These are phyloP conservation scores for Eubucco bourcierii DNA, from an alignment of 2,113 vertebrate species.

Conservation along the genomic window DNA sequence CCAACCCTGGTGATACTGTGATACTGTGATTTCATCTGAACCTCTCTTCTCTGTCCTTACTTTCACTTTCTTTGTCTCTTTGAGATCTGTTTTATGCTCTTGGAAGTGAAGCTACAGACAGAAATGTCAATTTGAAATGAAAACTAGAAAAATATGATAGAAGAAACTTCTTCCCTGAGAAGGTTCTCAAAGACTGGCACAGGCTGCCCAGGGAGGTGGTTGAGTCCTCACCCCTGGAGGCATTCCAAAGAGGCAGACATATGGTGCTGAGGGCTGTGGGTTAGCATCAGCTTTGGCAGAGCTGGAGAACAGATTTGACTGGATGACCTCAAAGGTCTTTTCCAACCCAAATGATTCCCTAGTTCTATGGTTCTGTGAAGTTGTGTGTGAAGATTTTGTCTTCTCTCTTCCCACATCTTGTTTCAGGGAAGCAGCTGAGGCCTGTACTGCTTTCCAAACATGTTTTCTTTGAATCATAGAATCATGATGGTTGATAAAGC, in stretches of 20 bases:
- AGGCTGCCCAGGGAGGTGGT: too few species aligned
- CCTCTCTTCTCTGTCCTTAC: not conserved
- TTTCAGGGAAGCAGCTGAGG: not conserved
- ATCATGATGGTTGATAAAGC: too few species aligned
- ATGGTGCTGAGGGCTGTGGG: too few species aligned
- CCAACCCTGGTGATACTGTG: too few species aligned
- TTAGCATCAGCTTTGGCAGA: too few species aligned
- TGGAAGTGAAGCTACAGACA: not conserved
- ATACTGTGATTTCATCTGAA: not conserved
- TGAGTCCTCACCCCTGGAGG: too few species aligned
- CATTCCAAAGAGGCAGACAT: too few species aligned
- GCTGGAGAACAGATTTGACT: too few species aligned
- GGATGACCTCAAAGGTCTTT: too few species aligned
- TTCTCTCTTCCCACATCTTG: not conserved
- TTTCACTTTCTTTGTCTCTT: not conserved
- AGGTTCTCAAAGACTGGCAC: too few species aligned
- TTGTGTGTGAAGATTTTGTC: not conserved
- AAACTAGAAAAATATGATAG: not conserved
- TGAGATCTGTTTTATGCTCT: not conserved
- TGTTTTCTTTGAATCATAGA: not conserved
- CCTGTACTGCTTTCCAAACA: accelerated
- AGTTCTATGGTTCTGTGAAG: not conserved
- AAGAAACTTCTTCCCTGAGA: too few species aligned
- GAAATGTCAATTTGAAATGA: not conserved
- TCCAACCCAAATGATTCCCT: too few species aligned